Base-by-base conservation (phyloP, 2,888 invertebrate genomes). In the Mesopsocus fuscifrons region DNA sequence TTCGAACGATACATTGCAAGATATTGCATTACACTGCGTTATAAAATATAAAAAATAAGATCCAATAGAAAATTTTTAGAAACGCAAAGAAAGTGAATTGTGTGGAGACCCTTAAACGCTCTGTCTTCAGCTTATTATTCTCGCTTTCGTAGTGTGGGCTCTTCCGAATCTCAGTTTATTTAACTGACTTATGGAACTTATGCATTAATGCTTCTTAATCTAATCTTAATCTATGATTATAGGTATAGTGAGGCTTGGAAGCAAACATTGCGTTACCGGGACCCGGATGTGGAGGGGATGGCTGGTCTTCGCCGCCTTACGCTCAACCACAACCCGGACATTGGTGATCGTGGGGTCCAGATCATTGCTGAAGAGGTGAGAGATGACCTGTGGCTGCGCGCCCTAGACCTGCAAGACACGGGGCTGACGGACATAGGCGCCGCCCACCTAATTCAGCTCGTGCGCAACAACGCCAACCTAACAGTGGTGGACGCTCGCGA, bases 231-330 rank as follows among this genome's bases (percentile, higher is more conserved):
- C 72, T 45, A 69, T 26, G 26, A 9, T 6, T 26, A 9, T 26
- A 26, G 83, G 43, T 82, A 77, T 55, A 77, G 79, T 49, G 81
- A 84, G 55, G 77, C 78, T 47, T 85, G 84, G 84, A 74, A 78
- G 48, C 75, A 77, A 51, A 81, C 82, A 5, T 57, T 85, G 43
- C 69, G 84, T n/a, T 83, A 82, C 55, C 69, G 77, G 13, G 65
- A 75, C 38, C 79, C 83, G 0, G 72, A 81, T 51, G 59, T 77
- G n/a, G 74, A 75, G 46, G 60, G 69, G 1, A 79, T 82, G 72
- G 69, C 74, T 1, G 84, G 84, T 0, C 59, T 84, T 16, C 70
- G 78, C 40, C 64, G 76, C 32, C 65, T 85, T 45, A 69, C 73
- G 0, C 54, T 84, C 16, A 79, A 81, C 52, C 69, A 69, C 26